Evolutionary conservation across 1,140 invertebrate species (phyloP), one percentile per base, ranked within the genome.

Genomic region (Hormaphis cornu): DNA sequence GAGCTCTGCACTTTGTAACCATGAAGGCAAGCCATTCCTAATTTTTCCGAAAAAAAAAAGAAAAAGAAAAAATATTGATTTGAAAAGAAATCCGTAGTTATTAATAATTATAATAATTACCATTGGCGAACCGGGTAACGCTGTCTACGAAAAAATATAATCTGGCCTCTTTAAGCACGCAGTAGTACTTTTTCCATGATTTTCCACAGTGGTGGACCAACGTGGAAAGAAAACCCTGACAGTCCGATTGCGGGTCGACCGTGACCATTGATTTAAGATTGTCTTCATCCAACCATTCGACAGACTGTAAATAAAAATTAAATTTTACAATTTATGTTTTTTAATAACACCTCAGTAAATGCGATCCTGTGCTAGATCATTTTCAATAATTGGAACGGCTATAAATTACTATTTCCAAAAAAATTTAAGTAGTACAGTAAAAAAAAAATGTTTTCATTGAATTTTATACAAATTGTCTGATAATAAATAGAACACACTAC

Each of bases 141-240:
- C 85, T 86, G 77, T 94, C 90, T 73, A 88, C 87, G 79, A 95
- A 97, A 79, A 96, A 95, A 80, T 95, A 97, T 12, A 97, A 82
- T 74, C 91, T 94, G 50, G 93, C 94, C 79, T 97, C 93, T 78
- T 97, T 97, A 6, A 97, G 83, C 22, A 97, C 89, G 81, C 94
- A 97, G 81, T 95, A 97, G 50, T 93, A 83, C 74, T 89, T 86
- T 70, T 87, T 89, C 93, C 93, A 97, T 53, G 83, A 87, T 80
- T 89, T 91, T 86, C 82, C 88, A 77, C 83, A 87, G 73, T 75
- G 71, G 78, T 87, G 76, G 81, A 74, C 85, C 37, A 90, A 83
- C 78, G 95, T 96, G 75, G 86, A 85, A 22, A 97, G 81, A 78
- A 90, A 91, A 16, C 95, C 95, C 75, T 89, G 89, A 79, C 94